Conservation (phyloP, 1,140 invertebrate species). For the Hormaphis cornu region DNA sequence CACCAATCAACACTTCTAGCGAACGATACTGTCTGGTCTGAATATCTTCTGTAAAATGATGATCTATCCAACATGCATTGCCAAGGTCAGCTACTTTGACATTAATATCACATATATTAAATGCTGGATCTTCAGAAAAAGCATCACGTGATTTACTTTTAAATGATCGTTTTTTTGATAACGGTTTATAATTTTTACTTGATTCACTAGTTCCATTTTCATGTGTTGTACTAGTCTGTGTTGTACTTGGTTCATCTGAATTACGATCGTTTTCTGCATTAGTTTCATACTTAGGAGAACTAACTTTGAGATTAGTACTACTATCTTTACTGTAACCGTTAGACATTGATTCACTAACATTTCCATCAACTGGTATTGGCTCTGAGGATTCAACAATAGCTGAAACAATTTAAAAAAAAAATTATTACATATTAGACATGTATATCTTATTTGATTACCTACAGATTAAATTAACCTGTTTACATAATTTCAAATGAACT, state of each 20-base stretch:
- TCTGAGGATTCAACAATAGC: neutral
- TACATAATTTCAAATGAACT: no score
- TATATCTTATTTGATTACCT: no score
- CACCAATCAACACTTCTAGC: slow-evolving; percentile 88
- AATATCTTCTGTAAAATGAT: slow-evolving; percentile 93
- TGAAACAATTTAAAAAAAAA: neutral
- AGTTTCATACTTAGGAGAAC: neutral
- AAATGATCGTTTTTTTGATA: slow-evolving; percentile 35
- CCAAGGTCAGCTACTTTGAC: slow-evolving; percentile 97
- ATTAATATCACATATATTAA: slow-evolving; percentile 73
- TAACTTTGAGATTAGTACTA: slow-evolving; percentile 7
- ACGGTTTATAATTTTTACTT: slow-evolving; percentile 24
- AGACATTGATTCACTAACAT: slow-evolving; percentile 11
- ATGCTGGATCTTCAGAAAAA: slow-evolving; percentile 56
- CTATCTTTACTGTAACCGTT: slow-evolving; percentile 11
- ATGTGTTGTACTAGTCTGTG: neutral
- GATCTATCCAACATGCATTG: slow-evolving; percentile 98
- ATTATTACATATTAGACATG: neutral
- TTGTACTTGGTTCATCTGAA: neutral
- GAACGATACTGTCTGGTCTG: slow-evolving; percentile 97
- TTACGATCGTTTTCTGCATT: slow-evolving; percentile 11
- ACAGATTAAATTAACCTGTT: no score
- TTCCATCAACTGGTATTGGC: neutral
- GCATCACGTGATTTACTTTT: slow-evolving; percentile 37
- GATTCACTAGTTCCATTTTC: slow-evolving; percentile 21